Conservation (phyloP, 2,113 vertebrate species). For the Malurus cyaneus region DNA sequence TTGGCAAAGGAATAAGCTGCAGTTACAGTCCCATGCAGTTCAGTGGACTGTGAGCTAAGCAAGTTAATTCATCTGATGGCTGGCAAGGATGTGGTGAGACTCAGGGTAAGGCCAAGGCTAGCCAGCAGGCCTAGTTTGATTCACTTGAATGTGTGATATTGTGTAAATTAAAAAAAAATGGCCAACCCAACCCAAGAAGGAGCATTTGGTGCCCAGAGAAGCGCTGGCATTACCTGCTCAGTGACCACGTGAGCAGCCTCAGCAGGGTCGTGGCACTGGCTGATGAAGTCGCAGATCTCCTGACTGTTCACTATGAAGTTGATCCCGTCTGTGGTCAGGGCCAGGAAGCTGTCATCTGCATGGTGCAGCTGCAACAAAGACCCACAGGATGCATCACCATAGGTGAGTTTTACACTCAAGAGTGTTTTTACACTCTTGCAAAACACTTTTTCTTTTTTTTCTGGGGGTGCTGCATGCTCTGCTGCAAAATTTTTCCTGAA, state of each 20-base stretch:
- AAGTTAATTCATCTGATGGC: not conserved
- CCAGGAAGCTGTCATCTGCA: slow-evolving; percentile 88
- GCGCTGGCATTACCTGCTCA: slow-evolving; percentile 83
- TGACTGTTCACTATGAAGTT: slow-evolving; percentile 99
- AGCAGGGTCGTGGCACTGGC: slow-evolving; percentile 89
- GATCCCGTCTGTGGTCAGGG: slow-evolving; percentile 94
- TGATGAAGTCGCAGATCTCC: slow-evolving; percentile 94
- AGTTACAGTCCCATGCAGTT: not conserved
- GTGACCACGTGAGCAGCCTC: slow-evolving; percentile 91
- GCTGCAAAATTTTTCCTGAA: not conserved
- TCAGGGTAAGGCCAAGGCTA: not conserved
- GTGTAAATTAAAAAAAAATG: not conserved
- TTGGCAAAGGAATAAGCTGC: not conserved
- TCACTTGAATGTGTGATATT: not conserved
- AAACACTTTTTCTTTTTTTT: not conserved
- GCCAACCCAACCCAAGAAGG: not conserved
- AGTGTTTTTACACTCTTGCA: not conserved
- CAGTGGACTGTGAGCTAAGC: not conserved
- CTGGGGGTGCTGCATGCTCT: not conserved
- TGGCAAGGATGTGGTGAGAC: not conserved
- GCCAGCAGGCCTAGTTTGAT: not conserved
- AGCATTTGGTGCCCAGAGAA: not conserved
- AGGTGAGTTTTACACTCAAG: no score
- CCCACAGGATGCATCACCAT: rapidly evolving
- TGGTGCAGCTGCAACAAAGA: slow-evolving; percentile 83